Conservation (phyloP, 1,140 invertebrate species). For the Diorhabda carinulata region DNA sequence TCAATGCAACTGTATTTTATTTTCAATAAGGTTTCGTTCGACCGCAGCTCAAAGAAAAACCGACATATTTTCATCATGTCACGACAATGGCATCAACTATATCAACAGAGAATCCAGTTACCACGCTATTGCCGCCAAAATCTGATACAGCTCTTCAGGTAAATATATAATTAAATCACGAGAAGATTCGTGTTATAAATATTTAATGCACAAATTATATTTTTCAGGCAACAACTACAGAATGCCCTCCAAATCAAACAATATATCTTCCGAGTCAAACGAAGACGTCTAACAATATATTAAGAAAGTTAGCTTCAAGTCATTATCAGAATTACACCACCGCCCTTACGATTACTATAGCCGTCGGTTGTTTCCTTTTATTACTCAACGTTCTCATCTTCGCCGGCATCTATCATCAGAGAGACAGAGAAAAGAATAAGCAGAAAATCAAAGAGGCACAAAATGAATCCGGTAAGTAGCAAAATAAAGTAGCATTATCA, state of each 20-base stretch:
- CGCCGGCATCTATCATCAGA: constrained; percentile 89
- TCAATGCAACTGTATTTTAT: too few relatives aligned
- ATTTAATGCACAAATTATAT: background rate
- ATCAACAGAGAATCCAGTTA: constrained; percentile 48
- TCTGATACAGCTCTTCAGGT: constrained; percentile 45
- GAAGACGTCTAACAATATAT: constrained; percentile 60
- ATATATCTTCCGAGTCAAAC: constrained; percentile 51
- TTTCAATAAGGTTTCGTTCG: constrained; percentile 60
- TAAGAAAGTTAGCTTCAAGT: constrained; percentile 70
- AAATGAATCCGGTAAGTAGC: constrained; percentile 58
- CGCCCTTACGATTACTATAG: constrained; percentile 86
- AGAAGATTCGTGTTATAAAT: background rate
- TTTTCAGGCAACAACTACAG: constrained; percentile 53
- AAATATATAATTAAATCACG: background rate
- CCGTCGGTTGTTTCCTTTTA: constrained; percentile 83
- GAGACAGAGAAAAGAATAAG: constrained; percentile 61
- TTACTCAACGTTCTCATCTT: constrained; percentile 91
- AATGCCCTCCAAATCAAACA: constrained; percentile 65
- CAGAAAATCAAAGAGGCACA: constrained; percentile 69
- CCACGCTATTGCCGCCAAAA: constrained; percentile 46
- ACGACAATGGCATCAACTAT: constrained; percentile 51
- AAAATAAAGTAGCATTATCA: constrained; percentile 35
- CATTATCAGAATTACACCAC: constrained; percentile 85
- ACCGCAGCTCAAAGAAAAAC: constrained; percentile 62
- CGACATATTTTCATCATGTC: constrained; percentile 50